Evolutionary conservation across 2,113 vertebrate species (phyloP).

Genomic region (Chaetops frenatus): DNA sequence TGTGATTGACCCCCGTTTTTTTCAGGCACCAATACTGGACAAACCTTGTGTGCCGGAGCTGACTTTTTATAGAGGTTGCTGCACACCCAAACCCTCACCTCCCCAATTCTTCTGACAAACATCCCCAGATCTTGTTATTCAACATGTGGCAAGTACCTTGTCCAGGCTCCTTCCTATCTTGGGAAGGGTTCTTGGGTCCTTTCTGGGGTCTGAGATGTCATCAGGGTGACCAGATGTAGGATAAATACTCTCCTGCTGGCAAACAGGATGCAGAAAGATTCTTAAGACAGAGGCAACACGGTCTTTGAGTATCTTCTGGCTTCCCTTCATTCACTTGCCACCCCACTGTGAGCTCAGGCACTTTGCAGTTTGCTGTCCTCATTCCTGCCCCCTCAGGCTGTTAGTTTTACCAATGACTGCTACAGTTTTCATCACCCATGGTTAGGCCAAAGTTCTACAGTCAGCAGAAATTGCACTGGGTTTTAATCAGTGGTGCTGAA

Average conservation of each 20-base stretch:
- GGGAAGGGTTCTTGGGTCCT: neutral
- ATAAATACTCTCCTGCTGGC: neutral
- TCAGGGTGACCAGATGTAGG: neutral
- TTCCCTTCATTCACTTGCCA: neutral
- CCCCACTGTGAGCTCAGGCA: neutral
- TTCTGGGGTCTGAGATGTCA: neutral
- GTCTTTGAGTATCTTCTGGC: neutral
- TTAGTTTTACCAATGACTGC: neutral
- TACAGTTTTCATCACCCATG: neutral
- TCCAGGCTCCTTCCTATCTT: neutral
- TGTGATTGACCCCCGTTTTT: rapidly evolving
- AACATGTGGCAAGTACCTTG: neutral
- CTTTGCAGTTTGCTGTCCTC: neutral
- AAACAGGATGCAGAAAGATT: neutral
- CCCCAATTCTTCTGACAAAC: neutral
- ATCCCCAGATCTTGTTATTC: neutral
- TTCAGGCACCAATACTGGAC: neutral
- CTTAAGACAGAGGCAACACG: neutral
- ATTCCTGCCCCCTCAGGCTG: neutral
- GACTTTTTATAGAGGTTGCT: neutral
- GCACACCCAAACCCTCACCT: neutral
- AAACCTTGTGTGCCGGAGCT: neutral
- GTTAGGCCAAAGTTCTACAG: neutral
- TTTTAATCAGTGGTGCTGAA: neutral
- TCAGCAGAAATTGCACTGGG: neutral